Evolutionary conservation across 2,888 invertebrate genomes (phyloP).

Genomic region (Scaptomyza cyrtandrae): DNA sequence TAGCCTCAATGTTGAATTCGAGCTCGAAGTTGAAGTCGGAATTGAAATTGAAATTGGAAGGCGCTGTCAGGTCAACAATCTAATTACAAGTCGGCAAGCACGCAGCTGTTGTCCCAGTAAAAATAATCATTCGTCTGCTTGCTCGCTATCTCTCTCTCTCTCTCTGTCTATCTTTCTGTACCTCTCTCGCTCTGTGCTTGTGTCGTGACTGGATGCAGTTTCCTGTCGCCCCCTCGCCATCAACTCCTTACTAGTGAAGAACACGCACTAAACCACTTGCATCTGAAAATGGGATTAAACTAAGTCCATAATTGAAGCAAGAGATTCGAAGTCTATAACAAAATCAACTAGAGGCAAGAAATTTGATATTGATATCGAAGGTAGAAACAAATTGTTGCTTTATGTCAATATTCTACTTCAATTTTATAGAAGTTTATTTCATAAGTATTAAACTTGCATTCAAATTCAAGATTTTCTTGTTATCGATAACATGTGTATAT

Average conservation of each 20-base stretch:
- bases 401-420: too few relatives aligned
- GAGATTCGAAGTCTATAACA: neutral
- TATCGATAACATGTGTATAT: too few relatives aligned
- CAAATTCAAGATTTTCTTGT: too few relatives aligned
- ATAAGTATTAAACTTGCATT: too few relatives aligned
- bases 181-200: constrained; percentile 8
- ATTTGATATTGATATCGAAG: neutral
- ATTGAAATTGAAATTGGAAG: constrained; percentile 14
- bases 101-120: constrained; percentile 50
- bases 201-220: constrained; percentile 56
- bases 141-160: neutral
- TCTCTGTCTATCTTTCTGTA: neutral
- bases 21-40: neutral
- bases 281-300: constrained; percentile 27
- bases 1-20: neutral
- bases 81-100: constrained; percentile 57
- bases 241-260: too few relatives aligned
- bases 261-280: constrained; percentile 9
- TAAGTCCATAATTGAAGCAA: neutral
- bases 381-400: too few relatives aligned
- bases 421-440: too few relatives aligned
- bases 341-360: neutral
- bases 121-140: constrained; percentile 15
- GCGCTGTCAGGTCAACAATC: constrained; percentile 52
- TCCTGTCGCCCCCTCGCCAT: neutral